Conservation (phyloP, 2,888 invertebrate species). For the Dermolepida albohirtum region DNA sequence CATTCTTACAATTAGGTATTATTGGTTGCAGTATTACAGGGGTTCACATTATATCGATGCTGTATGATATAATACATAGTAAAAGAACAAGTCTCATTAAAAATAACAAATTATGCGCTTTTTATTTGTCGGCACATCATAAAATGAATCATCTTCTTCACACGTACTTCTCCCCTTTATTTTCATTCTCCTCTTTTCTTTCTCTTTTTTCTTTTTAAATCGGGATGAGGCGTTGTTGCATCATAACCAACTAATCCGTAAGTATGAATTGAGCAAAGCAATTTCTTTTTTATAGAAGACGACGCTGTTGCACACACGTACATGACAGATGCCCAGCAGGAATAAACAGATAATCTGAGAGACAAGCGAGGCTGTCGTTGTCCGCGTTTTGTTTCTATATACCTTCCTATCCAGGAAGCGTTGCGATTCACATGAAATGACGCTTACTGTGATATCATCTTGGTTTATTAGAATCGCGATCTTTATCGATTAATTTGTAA, state of each 20-base stretch:
- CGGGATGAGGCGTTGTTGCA: conserved; percentile 11
- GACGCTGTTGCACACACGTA: conserved; percentile 5
- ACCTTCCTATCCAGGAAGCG: conserved; percentile 45
- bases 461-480: conserved; percentile 44
- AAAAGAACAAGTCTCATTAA: conserved; percentile 13
- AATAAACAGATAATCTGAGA: conserved; percentile 48
- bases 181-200: neutral
- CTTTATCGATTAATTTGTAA: conserved; percentile 38
- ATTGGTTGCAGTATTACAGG: conserved; percentile 25
- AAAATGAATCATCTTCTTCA: conserved; percentile 10
- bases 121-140: conserved; percentile 5
- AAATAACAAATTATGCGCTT: conserved; percentile 4
- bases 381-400: conserved; percentile 46
- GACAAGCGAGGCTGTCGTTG: conserved; percentile 46
- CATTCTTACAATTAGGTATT: neutral
- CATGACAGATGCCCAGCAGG: conserved; percentile 51
- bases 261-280: no score
- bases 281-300: no score
- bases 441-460: conserved; percentile 45
- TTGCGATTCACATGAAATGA: conserved; percentile 46
- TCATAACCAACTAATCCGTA: conserved; percentile 14
- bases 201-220: neutral
- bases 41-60: neutral
- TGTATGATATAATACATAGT: neutral
- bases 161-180: neutral